Evolutionary conservation across 2,797 vertebrate species (phyloP), one percentile per base, ranked within the genome.

Genomic region (Leptoclinus maculatus): DNA sequence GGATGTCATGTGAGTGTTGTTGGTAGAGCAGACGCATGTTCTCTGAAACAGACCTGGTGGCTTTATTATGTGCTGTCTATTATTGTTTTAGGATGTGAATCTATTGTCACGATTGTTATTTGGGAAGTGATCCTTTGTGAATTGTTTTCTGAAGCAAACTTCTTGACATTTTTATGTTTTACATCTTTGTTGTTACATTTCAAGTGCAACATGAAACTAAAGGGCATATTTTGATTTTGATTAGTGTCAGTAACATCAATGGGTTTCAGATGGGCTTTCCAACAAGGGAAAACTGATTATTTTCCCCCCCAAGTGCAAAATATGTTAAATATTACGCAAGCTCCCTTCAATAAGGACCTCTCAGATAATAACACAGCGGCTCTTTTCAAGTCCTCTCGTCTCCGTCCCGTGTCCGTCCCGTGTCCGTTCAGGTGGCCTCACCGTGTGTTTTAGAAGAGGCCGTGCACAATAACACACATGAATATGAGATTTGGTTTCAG

Each of bases 351-450:
- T 82, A 59, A 82, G 68, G 70, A 82, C 80, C 83, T 89, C 85
- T 90, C 80, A 90, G 79, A 87, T 54, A 79, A 79, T 75, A 80
- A 91, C 85, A 88, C 68, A 62, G 74, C 76, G 76, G 78, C 71
- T 80, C 70, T 85, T 87, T 89, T 91, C 74, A 88, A 87, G 87
- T 90, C 82, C 86, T 66, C 80, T 88, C 73, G 51, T 87, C 67
- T 79, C 63, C 36, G 32, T 72, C 51, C 60, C 67, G 59, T 54
- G 62, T 79, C 63, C 36, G 32, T 72, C 51, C 60, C 67, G 59
- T 54, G 62, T 88, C 80, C 80, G 58, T 84, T 90, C 76, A 77
- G 58, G 47, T 32, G 36, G 67, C 62, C 69, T 85, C 47, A 29
- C 32, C 16, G 13, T 63, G 56, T 41, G 27, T 39, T 74, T 84